Percentiles rank a stretch among this genome's conserved stretches.
These are phyloP conservation scores for Panagrolaimus sp. DNA, from an alignment of 1,140 invertebrate genomes.

Conservation along the genomic window DNA sequence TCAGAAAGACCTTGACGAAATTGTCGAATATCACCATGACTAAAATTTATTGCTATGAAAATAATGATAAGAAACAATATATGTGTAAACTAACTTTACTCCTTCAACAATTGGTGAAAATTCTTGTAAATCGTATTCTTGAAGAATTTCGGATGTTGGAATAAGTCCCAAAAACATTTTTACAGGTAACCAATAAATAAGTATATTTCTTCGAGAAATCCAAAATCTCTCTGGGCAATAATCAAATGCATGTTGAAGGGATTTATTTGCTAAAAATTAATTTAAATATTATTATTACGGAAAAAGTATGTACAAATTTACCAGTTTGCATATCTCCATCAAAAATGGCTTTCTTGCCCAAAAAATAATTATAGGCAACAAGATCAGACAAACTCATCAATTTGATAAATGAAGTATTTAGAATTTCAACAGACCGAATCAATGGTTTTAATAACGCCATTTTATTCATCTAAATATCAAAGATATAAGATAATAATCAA, in stretches of 20 bases:
- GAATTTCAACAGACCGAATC: slow-evolving; percentile 82
- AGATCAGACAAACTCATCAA: slow-evolving; percentile 74
- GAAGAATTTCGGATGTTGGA: slow-evolving; percentile 72
- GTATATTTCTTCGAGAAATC: slow-evolving; percentile 84
- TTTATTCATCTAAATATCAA: not conserved
- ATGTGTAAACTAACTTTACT: slow-evolving; percentile 31
- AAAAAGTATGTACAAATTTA: slow-evolving; percentile 57
- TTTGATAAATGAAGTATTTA: slow-evolving; percentile 82
- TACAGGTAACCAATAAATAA: slow-evolving; percentile 91
- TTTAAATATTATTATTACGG: slow-evolving; percentile 6
- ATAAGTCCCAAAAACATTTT: slow-evolving; percentile 91
- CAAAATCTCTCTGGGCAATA: slow-evolving; percentile 74
- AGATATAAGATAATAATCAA: slow-evolving; percentile 14
- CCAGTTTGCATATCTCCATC: slow-evolving; percentile 84
- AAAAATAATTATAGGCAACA: slow-evolving; percentile 82
- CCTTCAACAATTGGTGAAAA: slow-evolving; percentile 72
- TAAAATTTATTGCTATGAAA: slow-evolving; percentile 43
- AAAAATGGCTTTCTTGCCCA: slow-evolving; percentile 95
- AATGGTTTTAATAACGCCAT: slow-evolving; percentile 72
- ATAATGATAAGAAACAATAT: not conserved
- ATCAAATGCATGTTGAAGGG: slow-evolving; percentile 83
- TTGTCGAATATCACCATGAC: slow-evolving; percentile 75
- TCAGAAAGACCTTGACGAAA: slow-evolving; percentile 78
- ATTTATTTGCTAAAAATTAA: slow-evolving; percentile 74
- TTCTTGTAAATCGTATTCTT: slow-evolving; percentile 83